Base-by-base conservation (phyloP, 2,113 vertebrate genomes). In the Sapajus apella region DNA sequence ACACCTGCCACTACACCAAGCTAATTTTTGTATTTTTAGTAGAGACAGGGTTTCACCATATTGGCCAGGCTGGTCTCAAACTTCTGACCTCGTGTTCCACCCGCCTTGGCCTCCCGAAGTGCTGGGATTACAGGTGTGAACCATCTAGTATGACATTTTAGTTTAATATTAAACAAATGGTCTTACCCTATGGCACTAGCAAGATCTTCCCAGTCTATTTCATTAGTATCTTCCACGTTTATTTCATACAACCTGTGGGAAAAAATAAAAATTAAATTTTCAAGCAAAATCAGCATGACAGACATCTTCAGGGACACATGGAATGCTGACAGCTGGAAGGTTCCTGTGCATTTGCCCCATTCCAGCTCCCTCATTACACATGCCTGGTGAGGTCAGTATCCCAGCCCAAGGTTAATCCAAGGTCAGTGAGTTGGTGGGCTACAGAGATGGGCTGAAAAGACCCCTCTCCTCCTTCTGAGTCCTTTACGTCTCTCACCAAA, bases 151-250 rank as follows among this genome's bases (percentile, higher is more conserved):
- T 17, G 52, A 52, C 52, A 52, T 52, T 52, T 52, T 52, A 64
- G 17, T 43, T 64, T 55, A 37, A 7, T 3, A 37, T 40, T 45
- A 68, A 97, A 66, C 13, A 43, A 47, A 64, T 16, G 35, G 16
- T 9, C 87, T 99, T 98, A 99, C 99, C 99, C 99, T 4, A 99
- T 30, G 52, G 8, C 4, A 16, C 68, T 2, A 56, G 97, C 89
- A 86, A 99, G 96, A 12, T 99, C 98, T 86, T 98, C 98, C 99
- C 99, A 99, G 58, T 99, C 98, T 17, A 99, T 66, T 52, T 99
- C 98, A 47, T 91, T 98, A 77, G 96, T 47, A 75, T 99, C 98
- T 85, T 99, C 98, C 94, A 97, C 98, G 3, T 97, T 95, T 91
- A 97, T 76, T 87, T 98, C 94, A 87, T 98, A 64, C 68, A 99